phyloP scores from a whole-genome alignment of 2,797 vertebrate genomes.

The Fratercula arctica region DNA sequence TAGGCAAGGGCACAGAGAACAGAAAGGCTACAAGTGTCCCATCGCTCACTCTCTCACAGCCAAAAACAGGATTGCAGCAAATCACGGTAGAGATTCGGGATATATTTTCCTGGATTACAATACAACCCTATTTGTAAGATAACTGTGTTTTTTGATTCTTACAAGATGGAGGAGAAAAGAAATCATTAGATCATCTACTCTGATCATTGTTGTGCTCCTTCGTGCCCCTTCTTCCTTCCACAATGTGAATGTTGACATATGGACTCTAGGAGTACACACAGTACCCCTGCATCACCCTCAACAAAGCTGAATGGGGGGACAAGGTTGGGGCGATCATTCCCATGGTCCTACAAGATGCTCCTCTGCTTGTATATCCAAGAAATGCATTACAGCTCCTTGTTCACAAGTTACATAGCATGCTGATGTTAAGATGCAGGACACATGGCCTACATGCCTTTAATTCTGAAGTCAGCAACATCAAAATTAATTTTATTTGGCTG shows the following conservation, averaged over 20 bases:
- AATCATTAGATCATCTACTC: neutral
- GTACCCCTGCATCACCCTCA: neutral
- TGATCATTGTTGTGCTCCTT: neutral
- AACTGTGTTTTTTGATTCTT: neutral
- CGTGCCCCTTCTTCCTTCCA: no score
- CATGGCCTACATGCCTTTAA: neutral
- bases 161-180: neutral
- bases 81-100: neutral
- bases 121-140: neutral
- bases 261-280: neutral
- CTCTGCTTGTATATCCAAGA: neutral
- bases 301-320: neutral
- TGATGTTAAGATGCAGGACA: neutral
- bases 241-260: neutral
- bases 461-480: neutral
- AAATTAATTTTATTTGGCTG: neutral
- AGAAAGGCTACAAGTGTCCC: neutral
- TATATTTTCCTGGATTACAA: neutral
- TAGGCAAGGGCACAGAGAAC: neutral
- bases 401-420: neutral
- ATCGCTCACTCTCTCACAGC: neutral
- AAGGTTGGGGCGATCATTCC: neutral
- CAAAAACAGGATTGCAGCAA: neutral
- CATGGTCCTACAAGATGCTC: neutral
- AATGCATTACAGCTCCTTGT: neutral